Base-by-base conservation (phyloP, 1,140 invertebrate species). In the Trichonephila clavata region DNA sequence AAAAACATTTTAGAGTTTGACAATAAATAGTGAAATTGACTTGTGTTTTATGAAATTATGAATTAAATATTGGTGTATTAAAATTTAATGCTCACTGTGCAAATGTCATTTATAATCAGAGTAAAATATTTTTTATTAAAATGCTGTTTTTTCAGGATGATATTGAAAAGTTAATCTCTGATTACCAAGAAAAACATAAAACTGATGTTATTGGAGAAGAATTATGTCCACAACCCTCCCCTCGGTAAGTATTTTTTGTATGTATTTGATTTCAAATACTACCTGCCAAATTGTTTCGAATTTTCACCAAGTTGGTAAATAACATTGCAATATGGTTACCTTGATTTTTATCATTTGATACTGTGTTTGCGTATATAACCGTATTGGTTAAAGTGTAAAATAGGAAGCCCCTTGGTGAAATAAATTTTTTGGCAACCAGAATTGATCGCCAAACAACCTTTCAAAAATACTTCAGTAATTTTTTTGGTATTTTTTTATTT, bases 81-180 rank as follows among this genome's bases (percentile, higher is more conserved):
- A 21, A 7, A 65, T n/a, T 65, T 65, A 65, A n/a, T 65, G n/a
- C 21, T 10, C 2, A 2, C 7, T n/a, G 10, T 65, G 21, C 7
- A 14, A 7, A 65, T n/a, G 21, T 21, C 5, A 65, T n/a, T n/a
- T 63, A 2, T 21, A 65, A n/a, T 65, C 6, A 10, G 8, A 65
- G 20, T 2, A 65, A 14, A 24, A 65, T 21, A n/a, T 63, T 7
- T 21, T 1, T n/a, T n/a, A 5, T 65, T 10, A 7, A 7, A 21
- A 6, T 65, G 21, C 8, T 10, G 21, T 8, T 8, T 86, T 50
- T 86, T 50, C 94, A 99, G 98, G 97, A 98, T 95, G 98, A 98
- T 95, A 98, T 99, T 94, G 97, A 98, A 94, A 97, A 97, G 95
- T 97, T 98, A 24, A 96, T 99, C 80, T 97, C 97, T 43, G 96